Percentiles rank a stretch among this genome's conserved stretches.
phyloP scores from a whole-genome alignment of 2,888 invertebrate species.

The Augochlorella aurata region DNA sequence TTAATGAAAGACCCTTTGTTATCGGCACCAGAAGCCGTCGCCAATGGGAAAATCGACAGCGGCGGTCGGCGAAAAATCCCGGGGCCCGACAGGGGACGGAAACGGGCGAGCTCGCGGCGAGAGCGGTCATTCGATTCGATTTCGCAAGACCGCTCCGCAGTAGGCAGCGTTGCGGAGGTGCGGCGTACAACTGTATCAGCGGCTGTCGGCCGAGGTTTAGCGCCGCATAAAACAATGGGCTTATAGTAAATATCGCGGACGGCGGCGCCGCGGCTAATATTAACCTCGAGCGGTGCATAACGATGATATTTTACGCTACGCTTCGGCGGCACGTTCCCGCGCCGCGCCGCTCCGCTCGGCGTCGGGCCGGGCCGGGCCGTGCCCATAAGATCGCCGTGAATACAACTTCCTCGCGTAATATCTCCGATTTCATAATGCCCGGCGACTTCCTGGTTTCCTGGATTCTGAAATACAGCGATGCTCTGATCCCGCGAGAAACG shows the following conservation, averaged over 20 bases:
- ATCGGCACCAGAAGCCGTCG: background rate
- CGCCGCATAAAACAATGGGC: constrained; percentile 62
- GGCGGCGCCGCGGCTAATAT: constrained; percentile 60
- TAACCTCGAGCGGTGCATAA: constrained; percentile 62
- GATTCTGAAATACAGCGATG: constrained; percentile 49
- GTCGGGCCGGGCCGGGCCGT: constrained; percentile 5
- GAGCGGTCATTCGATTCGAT: constrained; percentile 57
- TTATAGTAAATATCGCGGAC: constrained; percentile 63
- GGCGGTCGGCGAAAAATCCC: background rate
- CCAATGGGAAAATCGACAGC: constrained; percentile 45
- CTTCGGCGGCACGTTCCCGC: constrained; percentile 37
- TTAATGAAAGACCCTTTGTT: constrained; percentile 1
- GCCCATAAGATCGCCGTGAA: constrained; percentile 59
- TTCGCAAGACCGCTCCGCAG: constrained; percentile 54
- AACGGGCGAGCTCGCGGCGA: constrained; percentile 29
- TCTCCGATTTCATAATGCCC: constrained; percentile 66
- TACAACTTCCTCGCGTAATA: constrained; percentile 65
- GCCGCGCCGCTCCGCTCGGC: background rate
- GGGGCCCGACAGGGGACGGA: constrained; percentile 18
- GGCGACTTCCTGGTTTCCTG: constrained; percentile 56
- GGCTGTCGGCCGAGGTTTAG: constrained; percentile 49
- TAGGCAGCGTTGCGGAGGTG: constrained; percentile 36
- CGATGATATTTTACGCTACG: constrained; percentile 65
- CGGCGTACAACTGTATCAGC: constrained; percentile 58
- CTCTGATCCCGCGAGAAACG: constrained; percentile 24